phyloP scores from a whole-genome alignment of 2,797 vertebrate genomes.

The Thaleichthys pacificus region DNA sequence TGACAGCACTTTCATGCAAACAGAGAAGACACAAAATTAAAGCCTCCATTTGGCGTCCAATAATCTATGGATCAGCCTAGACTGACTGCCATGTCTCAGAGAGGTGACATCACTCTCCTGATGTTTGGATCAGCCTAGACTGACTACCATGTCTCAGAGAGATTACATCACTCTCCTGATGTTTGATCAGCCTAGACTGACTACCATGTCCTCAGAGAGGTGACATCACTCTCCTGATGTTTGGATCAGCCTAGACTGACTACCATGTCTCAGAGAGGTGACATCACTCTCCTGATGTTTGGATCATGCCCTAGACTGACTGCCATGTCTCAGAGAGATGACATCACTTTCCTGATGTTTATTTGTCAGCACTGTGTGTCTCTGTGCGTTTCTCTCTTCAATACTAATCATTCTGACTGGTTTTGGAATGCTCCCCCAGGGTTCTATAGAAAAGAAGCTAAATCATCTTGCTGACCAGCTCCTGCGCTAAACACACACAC shows the following conservation, averaged over 20 bases:
- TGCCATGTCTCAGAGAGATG: conserved; percentile 31
- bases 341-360: conserved; percentile 30
- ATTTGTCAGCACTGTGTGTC: conserved; percentile 9
- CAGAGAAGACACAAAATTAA: background rate
- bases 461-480: conserved; percentile 45
- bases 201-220: too few species aligned
- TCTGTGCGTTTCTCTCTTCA: conserved; percentile 23
- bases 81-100: conserved; percentile 14
- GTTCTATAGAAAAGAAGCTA: conserved; percentile 32
- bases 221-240: too few species aligned
- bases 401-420: conserved; percentile 47
- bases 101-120: too few species aligned
- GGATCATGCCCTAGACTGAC: too few species aligned
- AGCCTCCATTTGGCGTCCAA: conserved; percentile 22
- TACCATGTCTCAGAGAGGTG: too few species aligned
- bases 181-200: too few species aligned
- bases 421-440: conserved; percentile 46
- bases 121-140: too few species aligned
- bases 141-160: too few species aligned
- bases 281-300: too few species aligned
- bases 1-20: too few species aligned
- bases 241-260: too few species aligned
- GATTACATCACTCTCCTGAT: too few species aligned
- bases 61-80: conserved; percentile 31
- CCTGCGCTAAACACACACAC: conserved; percentile 31